phyloP scores from a whole-genome alignment of 2,888 invertebrate species.

The Caenorhabditis sp. region DNA sequence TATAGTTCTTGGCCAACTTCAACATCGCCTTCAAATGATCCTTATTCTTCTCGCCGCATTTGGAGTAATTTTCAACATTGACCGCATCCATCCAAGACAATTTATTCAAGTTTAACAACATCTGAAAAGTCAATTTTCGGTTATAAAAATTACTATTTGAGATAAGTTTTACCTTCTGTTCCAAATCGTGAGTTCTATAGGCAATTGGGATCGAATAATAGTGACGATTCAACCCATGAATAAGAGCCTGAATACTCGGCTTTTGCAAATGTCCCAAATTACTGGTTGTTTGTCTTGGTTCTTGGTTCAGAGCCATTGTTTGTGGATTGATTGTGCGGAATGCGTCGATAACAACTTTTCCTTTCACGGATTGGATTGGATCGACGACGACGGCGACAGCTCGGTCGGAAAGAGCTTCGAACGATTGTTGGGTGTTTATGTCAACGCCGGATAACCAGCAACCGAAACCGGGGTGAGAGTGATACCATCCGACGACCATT shows the following conservation, averaged over 20 bases:
- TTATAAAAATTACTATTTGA: constrained; percentile 5
- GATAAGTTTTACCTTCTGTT: constrained; percentile 84
- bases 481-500: constrained; percentile 97
- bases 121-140: constrained; percentile 74
- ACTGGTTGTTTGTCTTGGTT: constrained; percentile 97
- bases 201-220: constrained; percentile 99
- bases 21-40: constrained; percentile 94
- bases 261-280: constrained; percentile 98
- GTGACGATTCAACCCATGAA: constrained; percentile 96
- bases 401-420: constrained; percentile 95
- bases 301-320: constrained; percentile 97
- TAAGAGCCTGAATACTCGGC: constrained; percentile 95
- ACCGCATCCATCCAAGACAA: constrained; percentile 98
- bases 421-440: constrained; percentile 98
- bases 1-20: constrained; percentile 94
- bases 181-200: constrained; percentile 96
- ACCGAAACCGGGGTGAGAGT: constrained; percentile 99
- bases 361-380: constrained; percentile 98
- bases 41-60: constrained; percentile 91
- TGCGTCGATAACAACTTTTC: constrained; percentile 93
- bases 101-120: constrained; percentile 96
- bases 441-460: constrained; percentile 97
- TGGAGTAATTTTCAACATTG: constrained; percentile 84
- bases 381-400: constrained; percentile 99
- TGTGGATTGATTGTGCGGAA: constrained; percentile 98